Base-by-base conservation (phyloP, 1,140 invertebrate genomes). In the Drepana arcuata region DNA sequence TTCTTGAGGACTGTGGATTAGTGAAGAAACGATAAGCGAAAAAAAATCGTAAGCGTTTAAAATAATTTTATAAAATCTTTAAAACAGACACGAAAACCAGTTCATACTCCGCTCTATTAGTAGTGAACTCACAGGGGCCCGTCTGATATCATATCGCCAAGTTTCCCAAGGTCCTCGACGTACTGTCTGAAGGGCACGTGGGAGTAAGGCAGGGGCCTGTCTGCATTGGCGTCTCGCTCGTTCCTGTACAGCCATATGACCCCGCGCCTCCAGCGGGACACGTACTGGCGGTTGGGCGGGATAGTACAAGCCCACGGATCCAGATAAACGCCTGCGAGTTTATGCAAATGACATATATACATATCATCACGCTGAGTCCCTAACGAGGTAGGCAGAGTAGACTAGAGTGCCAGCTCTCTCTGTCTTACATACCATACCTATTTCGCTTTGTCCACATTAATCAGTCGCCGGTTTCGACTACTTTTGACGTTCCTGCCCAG, bases 91-190 rank as follows among this genome's bases (percentile, higher is more conserved):
- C n/a, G n/a, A n/a, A n/a, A n/a, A n/a, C n/a, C n/a, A n/a, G n/a
- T n/a, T n/a, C n/a, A n/a, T n/a, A n/a, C n/a, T n/a, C n/a, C n/a
- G n/a, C n/a, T n/a, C n/a, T n/a, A n/a, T n/a, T 2, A 26, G 24
- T 4, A 7, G 24, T 10, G 4, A 26, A 84, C 90, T 90, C 83
- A 95, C 88, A 98, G 74, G 4, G 96, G 95, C 23, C 97, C 97
- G 84, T 99, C 95, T 14, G 93, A 93, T 42, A 98, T 97, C 90
- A 98, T 94, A 18, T 89, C 88, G 64, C 93, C 95, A 35, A 97
- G 86, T 9, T 88, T 72, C 51, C 91, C 90, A 88, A 96, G 91
- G 57, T 97, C 95, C 2, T 86, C 85, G 2, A 93, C 89, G 66
- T 92, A 96, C 45, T 90, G 89, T 16, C 85, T 83, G 57, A 94